Percentiles rank a stretch among this genome's conserved stretches.
Evolutionary conservation across 2,113 vertebrate genomes (phyloP).

Genomic region (Rhadina sibilatrix): DNA sequence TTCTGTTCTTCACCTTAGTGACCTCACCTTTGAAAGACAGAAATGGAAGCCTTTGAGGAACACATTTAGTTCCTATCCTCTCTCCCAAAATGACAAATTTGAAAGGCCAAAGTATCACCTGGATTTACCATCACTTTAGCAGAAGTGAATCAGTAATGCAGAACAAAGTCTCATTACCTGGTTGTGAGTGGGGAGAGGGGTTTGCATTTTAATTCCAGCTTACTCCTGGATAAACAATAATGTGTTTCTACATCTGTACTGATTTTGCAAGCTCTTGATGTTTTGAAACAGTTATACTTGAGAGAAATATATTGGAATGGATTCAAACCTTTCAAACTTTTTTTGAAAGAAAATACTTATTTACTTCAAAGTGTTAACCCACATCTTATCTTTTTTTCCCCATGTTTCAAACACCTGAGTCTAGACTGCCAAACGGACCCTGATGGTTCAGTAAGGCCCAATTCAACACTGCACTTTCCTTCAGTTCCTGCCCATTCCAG

Average conservation of each 20-base stretch:
- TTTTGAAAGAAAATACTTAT: background rate
- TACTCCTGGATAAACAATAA: background rate
- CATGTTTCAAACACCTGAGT: background rate
- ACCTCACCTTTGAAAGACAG: background rate
- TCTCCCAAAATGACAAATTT: background rate
- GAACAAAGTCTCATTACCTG: background rate
- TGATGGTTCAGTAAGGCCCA: background rate
- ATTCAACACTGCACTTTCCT: background rate
- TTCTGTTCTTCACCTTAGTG: background rate
- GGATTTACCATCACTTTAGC: background rate
- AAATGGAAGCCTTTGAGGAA: background rate
- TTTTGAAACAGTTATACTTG: background rate
- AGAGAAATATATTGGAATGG: background rate
- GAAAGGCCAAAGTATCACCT: background rate
- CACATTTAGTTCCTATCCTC: background rate
- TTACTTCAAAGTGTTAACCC: background rate
- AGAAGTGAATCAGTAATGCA: background rate
- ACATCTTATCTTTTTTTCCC: background rate
- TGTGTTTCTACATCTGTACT: background rate
- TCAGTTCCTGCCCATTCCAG: background rate
- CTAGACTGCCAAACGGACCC: background rate
- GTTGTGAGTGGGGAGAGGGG: accelerated
- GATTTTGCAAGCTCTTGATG: background rate
- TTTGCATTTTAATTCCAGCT: background rate
- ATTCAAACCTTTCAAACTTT: background rate